These are phyloP conservation scores for Sebastes trivittatus DNA, from an alignment of 2,797 vertebrate genomes.

Conservation along the genomic window DNA sequence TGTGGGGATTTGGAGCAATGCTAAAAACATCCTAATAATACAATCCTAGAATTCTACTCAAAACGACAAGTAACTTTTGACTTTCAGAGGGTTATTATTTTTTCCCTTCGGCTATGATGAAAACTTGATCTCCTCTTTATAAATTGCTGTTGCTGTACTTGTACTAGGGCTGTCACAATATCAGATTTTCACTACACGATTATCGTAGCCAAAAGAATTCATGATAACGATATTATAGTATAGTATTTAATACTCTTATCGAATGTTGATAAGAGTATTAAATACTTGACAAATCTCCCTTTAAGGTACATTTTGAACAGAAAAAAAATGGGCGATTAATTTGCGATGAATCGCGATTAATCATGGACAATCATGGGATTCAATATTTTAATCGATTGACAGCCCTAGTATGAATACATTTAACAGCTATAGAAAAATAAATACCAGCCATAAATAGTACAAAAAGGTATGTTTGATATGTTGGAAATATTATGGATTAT, in stretches of 20 bases:
- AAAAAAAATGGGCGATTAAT: no score
- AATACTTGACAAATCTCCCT: no score
- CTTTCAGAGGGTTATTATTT: neutral
- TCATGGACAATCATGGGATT: rapidly evolving
- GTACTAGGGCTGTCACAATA: neutral
- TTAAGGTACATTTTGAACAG: no score
- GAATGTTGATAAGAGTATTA: no score
- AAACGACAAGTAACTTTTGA: neutral
- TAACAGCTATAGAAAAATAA: neutral
- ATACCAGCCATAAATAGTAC: neutral
- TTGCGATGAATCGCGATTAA: no score
- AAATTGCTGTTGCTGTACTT: neutral
- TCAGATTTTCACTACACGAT: no score
- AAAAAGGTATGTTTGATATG: neutral
- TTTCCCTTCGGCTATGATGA: neutral
- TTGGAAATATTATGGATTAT: neutral
- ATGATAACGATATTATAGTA: no score
- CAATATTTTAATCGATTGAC: no score
- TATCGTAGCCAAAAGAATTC: no score
- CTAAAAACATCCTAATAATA: neutral
- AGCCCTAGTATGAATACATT: neutral
- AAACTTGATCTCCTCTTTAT: neutral
- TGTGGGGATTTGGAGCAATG: neutral
- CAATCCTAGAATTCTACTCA: neutral
- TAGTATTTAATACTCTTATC: no score